Base-by-base conservation (phyloP, 2,797 vertebrate genomes). In the Otolemur crassicaudatus region DNA sequence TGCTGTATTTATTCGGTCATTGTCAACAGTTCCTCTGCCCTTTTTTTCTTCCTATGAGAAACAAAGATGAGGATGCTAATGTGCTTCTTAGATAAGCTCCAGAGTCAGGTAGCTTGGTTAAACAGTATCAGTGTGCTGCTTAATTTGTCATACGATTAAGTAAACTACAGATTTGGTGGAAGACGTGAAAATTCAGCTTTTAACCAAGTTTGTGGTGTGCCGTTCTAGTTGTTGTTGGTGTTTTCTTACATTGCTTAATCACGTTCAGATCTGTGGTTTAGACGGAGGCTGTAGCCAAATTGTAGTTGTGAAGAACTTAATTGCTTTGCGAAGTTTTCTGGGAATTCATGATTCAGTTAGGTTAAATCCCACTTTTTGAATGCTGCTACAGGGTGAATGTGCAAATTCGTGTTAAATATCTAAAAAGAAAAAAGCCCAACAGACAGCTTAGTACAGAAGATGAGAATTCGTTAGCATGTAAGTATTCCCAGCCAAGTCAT, bases 241-340 rank as follows among this genome's bases (percentile, higher is more conserved):
- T 70, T 94, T 96, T 85, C 83, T 87, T n/a, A 67, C n/a, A 16
- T 31, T 70, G 46, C 31, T 91, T 91, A 84, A 94, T 83, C 61
- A 94, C 27, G 56, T 89, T 91, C 93, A 84, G 43, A 91, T 72
- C 61, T 76, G 53, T 61, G 89, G 69, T 91, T 89, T 94, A 65
- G 69, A 92, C 91, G 86, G 40, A 87, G 79, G 40, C 56, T 63
- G 19, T 25, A 60, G 91, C 40, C 56, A 79, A 67, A 67, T 37
- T 70, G 25, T 37, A 75, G 53, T 20, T 25, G 34, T 46, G n/a
- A 70, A 87, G 70, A 92, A 81, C 58, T 76, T 91, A 53, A 53
- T 25, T 63, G 86, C 60, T 91, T 61, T 46, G 65, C 19, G 56
- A 83, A 58, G 37, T 87, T 90, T 91, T 87, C 88, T 84, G 76